These are phyloP conservation scores for Sebastes matsubarae DNA, from an alignment of 2,797 vertebrate genomes.

Conservation along the genomic window DNA sequence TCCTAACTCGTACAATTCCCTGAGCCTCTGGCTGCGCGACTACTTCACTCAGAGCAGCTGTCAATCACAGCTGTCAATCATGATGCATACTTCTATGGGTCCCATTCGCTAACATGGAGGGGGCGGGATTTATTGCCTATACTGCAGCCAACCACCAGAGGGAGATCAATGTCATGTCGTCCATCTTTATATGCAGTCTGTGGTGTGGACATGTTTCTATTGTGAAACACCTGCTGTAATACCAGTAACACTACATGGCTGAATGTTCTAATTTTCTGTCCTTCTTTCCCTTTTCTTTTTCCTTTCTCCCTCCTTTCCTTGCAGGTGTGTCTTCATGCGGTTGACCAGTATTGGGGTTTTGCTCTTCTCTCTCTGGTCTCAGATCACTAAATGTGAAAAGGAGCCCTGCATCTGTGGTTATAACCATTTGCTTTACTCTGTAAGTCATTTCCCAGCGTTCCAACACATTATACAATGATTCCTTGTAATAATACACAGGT, in stretches of 20 bases:
- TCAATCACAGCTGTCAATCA: too few relatives aligned
- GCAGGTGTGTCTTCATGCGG: constrained; percentile 94
- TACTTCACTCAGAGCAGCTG: too few relatives aligned
- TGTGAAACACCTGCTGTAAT: background rate
- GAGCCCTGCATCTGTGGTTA: constrained; percentile 88
- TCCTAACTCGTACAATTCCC: too few relatives aligned
- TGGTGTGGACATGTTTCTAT: background rate
- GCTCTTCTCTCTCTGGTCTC: constrained; percentile 91
- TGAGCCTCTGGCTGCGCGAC: too few relatives aligned
- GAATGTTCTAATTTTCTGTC: background rate
- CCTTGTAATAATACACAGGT: background rate
- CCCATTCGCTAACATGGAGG: too few relatives aligned
- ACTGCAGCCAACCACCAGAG: too few relatives aligned
- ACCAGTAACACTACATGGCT: background rate
- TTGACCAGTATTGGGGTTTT: constrained; percentile 93
- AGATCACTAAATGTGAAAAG: constrained; percentile 83
- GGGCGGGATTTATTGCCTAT: too few relatives aligned
- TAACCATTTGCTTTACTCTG: constrained; percentile 89
- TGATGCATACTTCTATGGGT: too few relatives aligned
- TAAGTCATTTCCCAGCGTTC: constrained; percentile 71
- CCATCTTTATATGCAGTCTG: too few relatives aligned
- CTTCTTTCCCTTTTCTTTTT: background rate
- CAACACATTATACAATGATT: background rate
- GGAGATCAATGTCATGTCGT: too few relatives aligned
- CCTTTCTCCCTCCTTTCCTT: background rate